phyloP scores from a whole-genome alignment of 2,888 invertebrate species.

The Notodonta dromedarius region DNA sequence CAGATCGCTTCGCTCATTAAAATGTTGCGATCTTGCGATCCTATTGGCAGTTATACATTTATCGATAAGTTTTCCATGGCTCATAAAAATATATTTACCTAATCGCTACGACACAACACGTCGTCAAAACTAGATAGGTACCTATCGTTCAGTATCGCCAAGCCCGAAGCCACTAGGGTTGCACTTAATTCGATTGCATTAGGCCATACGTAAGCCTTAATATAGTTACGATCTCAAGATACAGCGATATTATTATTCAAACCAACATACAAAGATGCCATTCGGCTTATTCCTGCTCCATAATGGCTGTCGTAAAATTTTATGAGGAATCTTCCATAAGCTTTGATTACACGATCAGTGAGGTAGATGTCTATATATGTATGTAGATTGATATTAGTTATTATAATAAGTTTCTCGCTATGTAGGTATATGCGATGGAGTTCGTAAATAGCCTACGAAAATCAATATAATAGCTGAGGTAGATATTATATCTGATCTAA shows the following conservation, averaged over 20 bases:
- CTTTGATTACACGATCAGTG: slow-evolving; percentile 59
- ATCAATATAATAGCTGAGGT: too few species aligned
- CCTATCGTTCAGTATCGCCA: too few species aligned
- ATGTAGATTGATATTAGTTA: slow-evolving; percentile 35
- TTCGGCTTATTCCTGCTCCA: slow-evolving; percentile 59
- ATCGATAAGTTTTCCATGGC: too few species aligned
- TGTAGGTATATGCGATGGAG: not conserved
- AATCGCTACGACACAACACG: not conserved
- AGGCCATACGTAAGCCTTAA: slow-evolving; percentile 20
- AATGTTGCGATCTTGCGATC: too few species aligned
- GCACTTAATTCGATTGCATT: not conserved
- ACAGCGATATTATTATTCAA: slow-evolving; percentile 45
- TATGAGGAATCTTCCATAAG: slow-evolving; percentile 68
- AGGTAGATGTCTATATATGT: slow-evolving; percentile 36
- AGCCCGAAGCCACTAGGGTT: too few species aligned
- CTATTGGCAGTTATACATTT: too few species aligned
- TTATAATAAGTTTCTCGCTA: slow-evolving; percentile 21
- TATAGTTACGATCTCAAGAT: slow-evolving; percentile 21
- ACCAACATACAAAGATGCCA: slow-evolving; percentile 45
- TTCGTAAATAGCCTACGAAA: not conserved
- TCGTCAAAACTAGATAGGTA: not conserved
- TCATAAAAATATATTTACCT: too few species aligned
- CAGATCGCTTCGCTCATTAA: too few species aligned
- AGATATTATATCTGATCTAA: too few species aligned
- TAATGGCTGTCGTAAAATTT: slow-evolving; percentile 71